These are phyloP conservation scores for Morpho helenor DNA, from an alignment of 2,888 invertebrate genomes.

Conservation along the genomic window DNA sequence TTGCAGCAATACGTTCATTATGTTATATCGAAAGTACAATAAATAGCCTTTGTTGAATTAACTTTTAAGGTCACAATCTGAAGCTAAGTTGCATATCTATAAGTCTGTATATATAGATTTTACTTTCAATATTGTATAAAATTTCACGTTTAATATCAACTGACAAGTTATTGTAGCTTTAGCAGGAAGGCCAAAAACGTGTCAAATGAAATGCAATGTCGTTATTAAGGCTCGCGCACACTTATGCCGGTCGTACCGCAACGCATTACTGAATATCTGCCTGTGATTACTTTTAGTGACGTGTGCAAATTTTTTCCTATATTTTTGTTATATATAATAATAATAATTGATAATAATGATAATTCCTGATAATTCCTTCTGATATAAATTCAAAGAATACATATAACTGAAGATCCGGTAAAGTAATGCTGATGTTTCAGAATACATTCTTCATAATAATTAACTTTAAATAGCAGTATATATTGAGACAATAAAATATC, in stretches of 20 bases:
- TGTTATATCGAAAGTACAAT: conserved; percentile 4
- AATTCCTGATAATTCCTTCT: too few relatives aligned
- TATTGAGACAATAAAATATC: too few relatives aligned
- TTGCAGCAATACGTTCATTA: too few relatives aligned
- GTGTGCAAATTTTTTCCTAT: too few relatives aligned
- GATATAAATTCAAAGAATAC: too few relatives aligned
- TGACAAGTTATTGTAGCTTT: conserved; percentile 2
- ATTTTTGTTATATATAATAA: too few relatives aligned
- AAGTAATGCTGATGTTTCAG: too few relatives aligned
- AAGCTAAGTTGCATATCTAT: conserved; percentile 7
- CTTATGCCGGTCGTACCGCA: not conserved
- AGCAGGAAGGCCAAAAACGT: conserved; percentile 1
- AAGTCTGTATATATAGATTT: conserved; percentile 16
- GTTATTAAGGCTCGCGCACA: conserved; percentile 12
- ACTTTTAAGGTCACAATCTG: conserved; percentile 12
- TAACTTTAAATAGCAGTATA: too few relatives aligned
- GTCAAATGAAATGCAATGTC: conserved; percentile 23
- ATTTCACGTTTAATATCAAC: conserved; percentile 3
- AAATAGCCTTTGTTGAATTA: conserved; percentile 4
- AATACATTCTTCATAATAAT: too few relatives aligned
- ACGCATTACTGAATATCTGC: not conserved
- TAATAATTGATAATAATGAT: too few relatives aligned
- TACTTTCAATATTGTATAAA: conserved; percentile 7
- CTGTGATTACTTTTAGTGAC: too few relatives aligned
- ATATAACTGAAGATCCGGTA: too few relatives aligned